These are phyloP conservation scores for Turritopsis rubra DNA, from an alignment of 30 jellyfish, hydroid and myxozoan species.

Conservation along the genomic window DNA sequence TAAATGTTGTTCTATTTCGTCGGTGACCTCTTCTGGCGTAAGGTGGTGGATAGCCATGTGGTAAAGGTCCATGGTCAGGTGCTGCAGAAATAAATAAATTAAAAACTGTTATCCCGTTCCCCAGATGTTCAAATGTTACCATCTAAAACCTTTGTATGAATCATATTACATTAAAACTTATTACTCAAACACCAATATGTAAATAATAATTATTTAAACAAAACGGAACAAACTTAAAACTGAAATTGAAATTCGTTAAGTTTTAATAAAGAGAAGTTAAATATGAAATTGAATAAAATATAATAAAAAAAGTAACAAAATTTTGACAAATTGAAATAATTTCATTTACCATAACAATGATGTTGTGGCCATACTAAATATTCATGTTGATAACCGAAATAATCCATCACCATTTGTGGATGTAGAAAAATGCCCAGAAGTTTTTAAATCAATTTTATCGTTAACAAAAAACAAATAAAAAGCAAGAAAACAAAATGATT, in stretches of 20 bases:
- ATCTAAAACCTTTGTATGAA: too few species aligned
- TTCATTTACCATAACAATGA: background rate
- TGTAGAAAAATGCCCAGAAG: background rate
- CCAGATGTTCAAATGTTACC: too few species aligned
- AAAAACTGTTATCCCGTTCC: too few species aligned
- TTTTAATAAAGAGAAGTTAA: too few species aligned
- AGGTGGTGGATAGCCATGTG: slow-evolving; percentile 70
- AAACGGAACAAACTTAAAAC: too few species aligned
- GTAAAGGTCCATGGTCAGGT: background rate
- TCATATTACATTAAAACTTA: too few species aligned
- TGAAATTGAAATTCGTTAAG: background rate
- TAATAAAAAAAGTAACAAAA: background rate
- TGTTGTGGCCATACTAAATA: background rate
- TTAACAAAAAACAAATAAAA: too few species aligned
- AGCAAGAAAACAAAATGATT: background rate
- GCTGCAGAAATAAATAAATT: background rate
- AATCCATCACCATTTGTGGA: background rate
- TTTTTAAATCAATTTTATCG: background rate
- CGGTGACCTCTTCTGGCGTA: slow-evolving; percentile 92
- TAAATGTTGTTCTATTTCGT: slow-evolving; percentile 72
- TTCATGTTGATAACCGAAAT: background rate
- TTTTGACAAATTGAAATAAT: background rate
- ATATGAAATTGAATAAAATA: background rate
- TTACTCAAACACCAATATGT: too few species aligned
- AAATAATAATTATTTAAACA: too few species aligned